Evolutionary conservation across 2,113 vertebrate genomes (phyloP), one percentile per base, ranked within the genome.

Genomic region (Scomber scombrus): DNA sequence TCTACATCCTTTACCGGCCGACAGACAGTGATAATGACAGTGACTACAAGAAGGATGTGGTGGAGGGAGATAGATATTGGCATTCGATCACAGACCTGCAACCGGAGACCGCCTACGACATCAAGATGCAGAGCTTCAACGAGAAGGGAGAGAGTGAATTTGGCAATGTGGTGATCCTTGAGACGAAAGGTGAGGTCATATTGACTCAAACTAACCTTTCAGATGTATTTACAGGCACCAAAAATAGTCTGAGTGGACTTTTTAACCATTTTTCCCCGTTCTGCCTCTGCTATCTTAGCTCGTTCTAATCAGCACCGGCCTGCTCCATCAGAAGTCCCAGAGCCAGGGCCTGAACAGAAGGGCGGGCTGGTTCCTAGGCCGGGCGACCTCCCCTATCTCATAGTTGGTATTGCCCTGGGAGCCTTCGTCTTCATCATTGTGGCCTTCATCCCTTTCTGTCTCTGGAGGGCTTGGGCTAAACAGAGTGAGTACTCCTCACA

Each of bases 1-100:
- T 99, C 93, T 98, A 98, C 88, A 98, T 99, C 89, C 98, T 96
- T 89, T 99, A 99, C 85, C 97, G 98, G 26, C 98, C 98, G 46
- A 99, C 97, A 0, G 98, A 99, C 93, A 99, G 98, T 3, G 98
- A 99, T 93, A 99, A 99, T 0, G 98, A 99, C 92, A 98, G 97
- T 0, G 98, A 99, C 93, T 99, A 99, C 86, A 98, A 99, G 95
- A 98, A 97, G 89, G 98, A 98, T 0, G 94, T 97, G 87, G 98
- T 99, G 62, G 97, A 99, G 94, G 97, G 98, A 63, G 97, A 99
- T 23, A 93, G 95, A 6, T 97, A 99, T 89, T 99, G 97, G 97
- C 98, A 99, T 71, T 97, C 96, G 12, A 98, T 99, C 93, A 97
- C 95, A 19, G 96, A 97, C 91, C 95, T 99, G 51, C 98, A 99